Evolutionary conservation across 2,797 vertebrate species (phyloP).

Genomic region (Chaenodraco wilsoni): DNA sequence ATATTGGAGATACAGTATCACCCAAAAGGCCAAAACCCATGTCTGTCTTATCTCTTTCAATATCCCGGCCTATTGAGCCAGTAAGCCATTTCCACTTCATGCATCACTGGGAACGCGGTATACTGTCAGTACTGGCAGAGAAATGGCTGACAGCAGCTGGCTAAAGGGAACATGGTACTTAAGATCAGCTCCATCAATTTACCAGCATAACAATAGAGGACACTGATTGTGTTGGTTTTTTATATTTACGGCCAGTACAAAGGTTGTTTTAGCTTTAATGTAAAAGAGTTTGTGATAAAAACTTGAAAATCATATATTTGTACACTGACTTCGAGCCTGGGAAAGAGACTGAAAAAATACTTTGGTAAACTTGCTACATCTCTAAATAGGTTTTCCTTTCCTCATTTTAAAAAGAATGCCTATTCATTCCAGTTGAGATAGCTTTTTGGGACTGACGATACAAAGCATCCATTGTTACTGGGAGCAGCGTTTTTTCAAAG

Average conservation of each 20-base stretch:
- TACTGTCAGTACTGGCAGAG: conserved; percentile 53
- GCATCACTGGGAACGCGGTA: conserved; percentile 59
- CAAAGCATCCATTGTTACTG: conserved; percentile 85
- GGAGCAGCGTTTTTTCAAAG: conserved; percentile 82
- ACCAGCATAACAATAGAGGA: conserved; percentile 53
- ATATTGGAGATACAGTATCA: conserved; percentile 56
- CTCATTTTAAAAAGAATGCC: conserved; percentile 71
- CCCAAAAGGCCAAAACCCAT: conserved; percentile 30
- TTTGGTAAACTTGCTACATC: conserved; percentile 74
- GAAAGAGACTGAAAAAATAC: conserved; percentile 28
- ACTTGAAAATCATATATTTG: conserved; percentile 35
- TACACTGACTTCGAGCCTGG: conserved; percentile 2
- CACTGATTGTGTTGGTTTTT: conserved; percentile 16
- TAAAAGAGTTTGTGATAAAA: conserved; percentile 17
- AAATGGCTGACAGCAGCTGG: conserved; percentile 67
- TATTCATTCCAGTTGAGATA: conserved; percentile 89
- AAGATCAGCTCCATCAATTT: conserved; percentile 51
- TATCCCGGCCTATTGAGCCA: conserved; percentile 55
- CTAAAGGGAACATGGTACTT: conserved; percentile 49
- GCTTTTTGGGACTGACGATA: conserved; percentile 80
- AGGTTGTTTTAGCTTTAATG: conserved; percentile 4
- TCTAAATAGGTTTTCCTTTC: conserved; percentile 57
- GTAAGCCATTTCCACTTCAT: conserved; percentile 61
- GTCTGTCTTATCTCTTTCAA: conserved; percentile 61
- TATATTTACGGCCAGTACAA: conserved; percentile 7